Percentiles rank a stretch among this genome's conserved stretches.
Conservation (phyloP, 1,140 invertebrate species). For the Rhagoletis pomonella region DNA sequence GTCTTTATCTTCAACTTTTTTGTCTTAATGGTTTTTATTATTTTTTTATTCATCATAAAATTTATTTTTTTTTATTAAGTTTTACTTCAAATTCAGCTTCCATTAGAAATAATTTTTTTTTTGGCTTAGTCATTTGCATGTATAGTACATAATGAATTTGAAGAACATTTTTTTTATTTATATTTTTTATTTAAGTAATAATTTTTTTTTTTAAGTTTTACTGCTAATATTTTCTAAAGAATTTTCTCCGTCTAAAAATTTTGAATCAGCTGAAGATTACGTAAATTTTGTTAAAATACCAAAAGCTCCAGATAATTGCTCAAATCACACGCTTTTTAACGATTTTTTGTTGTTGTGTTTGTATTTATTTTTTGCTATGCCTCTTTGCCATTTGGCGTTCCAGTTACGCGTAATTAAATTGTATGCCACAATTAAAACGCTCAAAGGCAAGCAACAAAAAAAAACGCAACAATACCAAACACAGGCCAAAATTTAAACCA, state of each 20-base stretch:
- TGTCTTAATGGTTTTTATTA: no score
- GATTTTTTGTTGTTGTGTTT: neutral
- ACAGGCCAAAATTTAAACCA: neutral
- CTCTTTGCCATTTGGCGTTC: constrained; percentile 45
- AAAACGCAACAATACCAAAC: constrained; percentile 10
- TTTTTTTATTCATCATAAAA: no score
- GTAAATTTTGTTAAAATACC: neutral
- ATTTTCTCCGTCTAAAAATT: neutral
- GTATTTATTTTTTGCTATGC: neutral
- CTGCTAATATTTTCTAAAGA: neutral
- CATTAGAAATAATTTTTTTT: no score
- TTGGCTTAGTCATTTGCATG: no score
- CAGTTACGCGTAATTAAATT: constrained; percentile 56
- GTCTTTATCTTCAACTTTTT: no score
- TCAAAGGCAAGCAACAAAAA: constrained; percentile 19
- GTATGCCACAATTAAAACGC: constrained; percentile 54
- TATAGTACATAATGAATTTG: no score
- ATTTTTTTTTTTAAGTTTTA: neutral
- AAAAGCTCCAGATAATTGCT: neutral
- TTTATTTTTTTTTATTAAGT: no score
- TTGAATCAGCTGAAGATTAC: neutral
- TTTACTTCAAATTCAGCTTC: no score
- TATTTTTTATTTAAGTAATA: neutral
- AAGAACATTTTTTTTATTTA: no score
- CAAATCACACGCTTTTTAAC: constrained; percentile 10